Conservation (phyloP, 2,113 vertebrate species). For the Podiceps cristatus region DNA sequence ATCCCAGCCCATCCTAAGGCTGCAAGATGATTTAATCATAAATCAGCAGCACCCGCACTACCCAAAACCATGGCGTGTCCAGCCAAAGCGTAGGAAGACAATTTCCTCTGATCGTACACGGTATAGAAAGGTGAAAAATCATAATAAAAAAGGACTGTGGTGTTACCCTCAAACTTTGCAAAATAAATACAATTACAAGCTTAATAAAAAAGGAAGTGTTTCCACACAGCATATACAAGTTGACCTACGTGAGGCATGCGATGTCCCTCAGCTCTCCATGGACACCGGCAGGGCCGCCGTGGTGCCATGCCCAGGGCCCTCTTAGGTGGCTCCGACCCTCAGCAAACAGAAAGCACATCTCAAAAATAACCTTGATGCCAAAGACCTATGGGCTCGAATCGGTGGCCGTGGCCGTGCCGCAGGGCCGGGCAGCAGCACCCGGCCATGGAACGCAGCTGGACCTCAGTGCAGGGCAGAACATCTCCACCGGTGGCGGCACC, state of each 20-base stretch:
- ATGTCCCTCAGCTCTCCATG: neutral
- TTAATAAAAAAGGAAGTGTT: neutral
- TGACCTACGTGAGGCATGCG: neutral
- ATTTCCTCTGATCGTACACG: accelerated
- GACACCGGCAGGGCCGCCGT: neutral
- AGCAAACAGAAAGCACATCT: neutral
- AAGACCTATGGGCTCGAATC: accelerated
- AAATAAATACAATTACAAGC: neutral
- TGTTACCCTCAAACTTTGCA: neutral
- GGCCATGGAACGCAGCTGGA: too few relatives aligned
- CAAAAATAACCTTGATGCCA: neutral
- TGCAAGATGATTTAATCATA: neutral
- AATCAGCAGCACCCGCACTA: accelerated
- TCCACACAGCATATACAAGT: neutral
- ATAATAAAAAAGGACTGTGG: accelerated
- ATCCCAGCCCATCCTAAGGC: neutral
- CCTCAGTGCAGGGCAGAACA: too few relatives aligned
- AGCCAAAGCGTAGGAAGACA: accelerated
- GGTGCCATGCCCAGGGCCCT: accelerated
- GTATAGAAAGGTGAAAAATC: neutral
- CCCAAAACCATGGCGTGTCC: accelerated
- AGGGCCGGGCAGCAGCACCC: neutral
- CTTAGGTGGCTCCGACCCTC: neutral
- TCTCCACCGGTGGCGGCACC: too few relatives aligned
- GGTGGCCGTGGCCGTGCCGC: accelerated